Percentiles rank a stretch among this genome's conserved stretches.
Evolutionary conservation across 2,888 invertebrate species (phyloP).

Genomic region (Drosophila testacea): DNA sequence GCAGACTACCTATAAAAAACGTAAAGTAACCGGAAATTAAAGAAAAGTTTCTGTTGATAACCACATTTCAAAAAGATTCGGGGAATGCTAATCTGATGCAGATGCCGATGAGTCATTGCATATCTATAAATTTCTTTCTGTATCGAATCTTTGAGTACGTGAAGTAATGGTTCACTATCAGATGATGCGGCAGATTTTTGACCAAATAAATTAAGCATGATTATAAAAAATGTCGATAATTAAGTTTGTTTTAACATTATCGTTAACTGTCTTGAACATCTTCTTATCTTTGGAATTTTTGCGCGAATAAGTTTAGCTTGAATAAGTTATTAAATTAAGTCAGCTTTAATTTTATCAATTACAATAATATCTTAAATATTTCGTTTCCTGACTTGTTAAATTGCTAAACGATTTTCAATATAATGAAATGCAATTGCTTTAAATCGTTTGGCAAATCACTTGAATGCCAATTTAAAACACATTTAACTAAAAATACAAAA

Average conservation of each 20-base stretch:
- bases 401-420: slow-evolving; percentile 1
- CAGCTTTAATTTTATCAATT: not conserved
- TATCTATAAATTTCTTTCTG: not conserved
- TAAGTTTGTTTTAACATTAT: not conserved
- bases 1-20: slow-evolving; percentile 11
- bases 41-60: not conserved
- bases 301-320: not conserved
- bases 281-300: not conserved
- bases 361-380: slow-evolving; percentile 1
- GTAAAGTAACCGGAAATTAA: slow-evolving; percentile 8
- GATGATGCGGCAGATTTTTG: not conserved
- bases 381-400: slow-evolving; percentile 28
- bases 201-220: not conserved
- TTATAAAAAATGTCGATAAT: not conserved
- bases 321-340: not conserved
- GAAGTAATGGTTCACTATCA: not conserved
- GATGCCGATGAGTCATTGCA: slow-evolving; percentile 15
- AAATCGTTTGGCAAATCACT: slow-evolving; percentile 27
- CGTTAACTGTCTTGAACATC: too few species aligned
- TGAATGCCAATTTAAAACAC: slow-evolving; percentile 51
- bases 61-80: not conserved
- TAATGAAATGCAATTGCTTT: slow-evolving; percentile 30
- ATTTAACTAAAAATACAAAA: slow-evolving; percentile 42
- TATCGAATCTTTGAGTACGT: slow-evolving; percentile 2
- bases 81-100: not conserved